Evolutionary conservation across 92 coral and sea anemone genomes (phyloP).

Genomic region (Scolanthus callimorphus): DNA sequence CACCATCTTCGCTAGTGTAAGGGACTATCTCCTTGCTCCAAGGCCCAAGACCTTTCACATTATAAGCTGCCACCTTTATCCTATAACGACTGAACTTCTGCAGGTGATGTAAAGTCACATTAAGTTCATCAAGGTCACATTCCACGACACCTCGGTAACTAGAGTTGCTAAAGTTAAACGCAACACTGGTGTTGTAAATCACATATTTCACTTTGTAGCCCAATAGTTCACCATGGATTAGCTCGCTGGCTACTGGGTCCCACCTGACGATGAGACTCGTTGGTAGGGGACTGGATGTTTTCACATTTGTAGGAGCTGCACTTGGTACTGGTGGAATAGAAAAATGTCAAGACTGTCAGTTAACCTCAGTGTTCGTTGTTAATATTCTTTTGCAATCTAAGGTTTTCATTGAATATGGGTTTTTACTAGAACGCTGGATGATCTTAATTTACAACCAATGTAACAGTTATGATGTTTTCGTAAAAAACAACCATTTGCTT

Average conservation of each 20-base stretch:
- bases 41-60: conserved; percentile 22
- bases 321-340: conserved; percentile 35
- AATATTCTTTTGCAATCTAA: too few species aligned
- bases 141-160: conserved; percentile 2
- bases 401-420: too few species aligned
- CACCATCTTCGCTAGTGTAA: conserved; percentile 37
- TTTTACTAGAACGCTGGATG: too few species aligned
- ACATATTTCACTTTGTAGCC: conserved; percentile 29
- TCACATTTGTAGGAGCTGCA: conserved; percentile 30
- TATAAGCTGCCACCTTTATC: conserved; percentile 28
- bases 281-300: conserved; percentile 11
- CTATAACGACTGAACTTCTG: conserved; percentile 20
- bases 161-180: background rate
- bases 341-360: too few species aligned
- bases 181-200: conserved; percentile 4
- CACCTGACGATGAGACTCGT: conserved; percentile 34
- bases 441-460: too few species aligned
- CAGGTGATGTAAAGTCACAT: conserved; percentile 6
- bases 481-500: too few species aligned
- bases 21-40: conserved; percentile 20
- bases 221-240: conserved; percentile 25
- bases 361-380: too few species aligned
- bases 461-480: too few species aligned
- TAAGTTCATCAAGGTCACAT: background rate
- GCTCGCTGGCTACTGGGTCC: conserved; percentile 15